phyloP scores from a whole-genome alignment of 2,113 vertebrate species.

The Poeciliopsis retropinna region DNA sequence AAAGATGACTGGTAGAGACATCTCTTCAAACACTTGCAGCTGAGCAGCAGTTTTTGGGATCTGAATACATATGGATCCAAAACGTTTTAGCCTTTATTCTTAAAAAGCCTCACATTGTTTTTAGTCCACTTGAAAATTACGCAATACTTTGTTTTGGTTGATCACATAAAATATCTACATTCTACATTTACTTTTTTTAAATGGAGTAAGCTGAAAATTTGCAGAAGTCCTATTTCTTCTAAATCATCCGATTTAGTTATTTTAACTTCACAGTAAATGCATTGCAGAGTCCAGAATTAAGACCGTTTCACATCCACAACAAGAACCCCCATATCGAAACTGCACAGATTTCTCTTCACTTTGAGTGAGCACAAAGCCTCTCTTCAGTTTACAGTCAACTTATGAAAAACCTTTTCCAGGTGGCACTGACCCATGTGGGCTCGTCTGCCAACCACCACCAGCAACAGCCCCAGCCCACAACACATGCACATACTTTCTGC shows the following conservation, averaged over 20 bases:
- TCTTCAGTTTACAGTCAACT: constrained; percentile 43
- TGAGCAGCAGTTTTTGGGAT: no score
- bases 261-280: background rate
- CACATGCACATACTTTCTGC: constrained; percentile 22
- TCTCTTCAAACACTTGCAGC: no score
- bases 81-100: no score
- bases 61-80: no score
- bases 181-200: background rate
- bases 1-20: no score
- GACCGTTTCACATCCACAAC: background rate
- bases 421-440: constrained; percentile 59
- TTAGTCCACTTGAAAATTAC: no score
- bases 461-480: background rate
- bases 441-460: constrained; percentile 37
- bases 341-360: background rate
- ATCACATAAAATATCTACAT: background rate
- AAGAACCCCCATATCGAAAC: background rate
- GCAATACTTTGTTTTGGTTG: no score
- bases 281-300: background rate
- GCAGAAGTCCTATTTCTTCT: background rate
- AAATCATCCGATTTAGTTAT: background rate
- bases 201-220: background rate
- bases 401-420: constrained; percentile 56
- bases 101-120: no score
- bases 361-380: background rate